These are phyloP conservation scores for Tillus elongatus DNA, from an alignment of 2,888 invertebrate genomes.

Conservation along the genomic window DNA sequence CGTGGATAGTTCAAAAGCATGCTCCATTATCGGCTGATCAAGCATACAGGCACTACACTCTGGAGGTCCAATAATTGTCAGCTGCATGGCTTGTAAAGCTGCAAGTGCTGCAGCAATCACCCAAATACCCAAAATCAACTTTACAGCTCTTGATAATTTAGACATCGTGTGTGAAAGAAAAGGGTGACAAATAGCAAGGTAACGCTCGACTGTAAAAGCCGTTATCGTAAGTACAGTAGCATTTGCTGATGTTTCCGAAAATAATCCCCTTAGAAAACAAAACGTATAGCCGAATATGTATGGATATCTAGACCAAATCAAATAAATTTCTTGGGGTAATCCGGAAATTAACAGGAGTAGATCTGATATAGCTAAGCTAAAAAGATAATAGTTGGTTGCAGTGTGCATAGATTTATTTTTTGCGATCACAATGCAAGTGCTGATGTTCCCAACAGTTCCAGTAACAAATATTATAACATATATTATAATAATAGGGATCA, in stretches of 20 bases:
- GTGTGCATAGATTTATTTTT: slow-evolving; percentile 78
- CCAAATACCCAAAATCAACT: slow-evolving; percentile 75
- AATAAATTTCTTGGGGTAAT: slow-evolving; percentile 74
- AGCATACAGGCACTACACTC: slow-evolving; percentile 28
- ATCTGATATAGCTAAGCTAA: slow-evolving; percentile 78
- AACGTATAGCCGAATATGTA: slow-evolving; percentile 71
- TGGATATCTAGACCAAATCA: slow-evolving; percentile 67
- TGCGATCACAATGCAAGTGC: slow-evolving; percentile 82
- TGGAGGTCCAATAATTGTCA: slow-evolving; percentile 42
- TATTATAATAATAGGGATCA: slow-evolving; percentile 63
- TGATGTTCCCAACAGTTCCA: slow-evolving; percentile 72
- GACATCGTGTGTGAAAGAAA: slow-evolving; percentile 74
- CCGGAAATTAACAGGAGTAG: slow-evolving; percentile 70
- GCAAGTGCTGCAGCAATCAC: slow-evolving; percentile 62
- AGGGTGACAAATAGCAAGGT: slow-evolving; percentile 53
- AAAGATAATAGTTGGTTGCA: slow-evolving; percentile 72
- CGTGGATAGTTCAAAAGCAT: slow-evolving; percentile 71
- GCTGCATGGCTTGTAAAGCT: slow-evolving; percentile 53
- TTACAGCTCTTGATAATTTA: slow-evolving; percentile 72
- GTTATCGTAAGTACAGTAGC: slow-evolving; percentile 73
- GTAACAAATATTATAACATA: slow-evolving; percentile 68
- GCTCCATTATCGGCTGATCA: slow-evolving; percentile 42
- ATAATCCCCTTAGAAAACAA: slow-evolving; percentile 66
- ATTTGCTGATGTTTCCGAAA: slow-evolving; percentile 72
- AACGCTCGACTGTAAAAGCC: slow-evolving; percentile 73